Evolutionary conservation across 2,888 invertebrate species (phyloP), one percentile per base, ranked within the genome.

Genomic region (Trissoscelio sp.): DNA sequence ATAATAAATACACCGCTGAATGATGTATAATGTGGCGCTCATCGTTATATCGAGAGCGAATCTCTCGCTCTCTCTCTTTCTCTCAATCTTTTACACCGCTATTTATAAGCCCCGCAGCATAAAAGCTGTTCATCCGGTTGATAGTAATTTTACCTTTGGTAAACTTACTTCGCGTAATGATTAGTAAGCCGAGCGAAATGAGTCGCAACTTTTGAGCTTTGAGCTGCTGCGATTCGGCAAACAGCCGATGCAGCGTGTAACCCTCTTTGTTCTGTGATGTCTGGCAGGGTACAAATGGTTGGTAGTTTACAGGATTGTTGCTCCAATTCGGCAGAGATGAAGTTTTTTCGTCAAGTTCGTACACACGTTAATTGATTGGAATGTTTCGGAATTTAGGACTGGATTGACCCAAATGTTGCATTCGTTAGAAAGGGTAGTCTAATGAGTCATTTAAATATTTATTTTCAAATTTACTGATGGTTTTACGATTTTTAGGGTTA

Each of bases 11-110:
- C 51, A 22, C 11, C 20, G 51, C 42, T 28, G 44, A 18, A 62
- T 73, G 53, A 62, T 73, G 51, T 48, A 62, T 73, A 39, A 62
- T 51, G 62, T 28, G 51, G 55, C 53, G 39, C 24, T 42, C 34
- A 28, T 62, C 62, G 53, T 42, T 24, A 22, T n/a, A 20, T 34
- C 34, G 11, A 11, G 2, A 34, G 2, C 34, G 34, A 11, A 11
- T 34, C 11, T 34, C 34, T 3, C 34, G 3, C 5, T 34, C 7
- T 34, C 34, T n/a, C n/a, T n/a, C n/a, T n/a, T n/a, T n/a, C n/a
- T n/a, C n/a, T n/a, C n/a, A n/a, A n/a, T n/a, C n/a, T n/a, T n/a
- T n/a, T n/a, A n/a, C 11, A 11, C 34, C 11, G 34, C 34, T 34
- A 34, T 34, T 34, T 34, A 34, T 34, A 11, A 24, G 6, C 24